phyloP scores from a whole-genome alignment of 2,888 invertebrate species.

The Drosophila paranaensis region DNA sequence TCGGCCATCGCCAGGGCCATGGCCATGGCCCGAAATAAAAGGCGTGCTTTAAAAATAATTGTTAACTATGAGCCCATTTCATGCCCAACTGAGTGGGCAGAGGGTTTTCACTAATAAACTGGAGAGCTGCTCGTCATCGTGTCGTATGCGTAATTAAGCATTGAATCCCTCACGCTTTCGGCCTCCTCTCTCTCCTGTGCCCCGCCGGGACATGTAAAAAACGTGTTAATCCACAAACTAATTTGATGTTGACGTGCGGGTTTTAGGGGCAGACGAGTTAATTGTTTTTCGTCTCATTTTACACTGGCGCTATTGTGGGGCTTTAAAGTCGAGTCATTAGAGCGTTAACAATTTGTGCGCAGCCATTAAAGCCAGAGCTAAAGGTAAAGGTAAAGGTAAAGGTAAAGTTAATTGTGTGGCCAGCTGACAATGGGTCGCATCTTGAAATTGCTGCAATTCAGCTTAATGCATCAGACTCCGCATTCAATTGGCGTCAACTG shows the following conservation, averaged over 20 bases:
- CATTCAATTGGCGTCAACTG: conserved; percentile 28
- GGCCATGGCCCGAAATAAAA: conserved; percentile 40
- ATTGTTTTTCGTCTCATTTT: conserved; percentile 68
- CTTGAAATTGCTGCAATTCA: conserved; percentile 27
- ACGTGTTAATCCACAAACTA: conserved; percentile 74
- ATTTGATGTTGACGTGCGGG: conserved; percentile 65
- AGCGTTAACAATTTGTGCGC: conserved; percentile 50
- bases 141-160: conserved; percentile 68
- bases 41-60: conserved; percentile 48
- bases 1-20: conserved; percentile 26
- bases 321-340: conserved; percentile 59
- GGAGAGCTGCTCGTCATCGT: conserved; percentile 21
- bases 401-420: conserved; percentile 27
- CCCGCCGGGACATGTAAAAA: conserved; percentile 53
- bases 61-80: conserved; percentile 60
- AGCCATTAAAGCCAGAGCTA: conserved; percentile 28
- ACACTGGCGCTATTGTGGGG: conserved; percentile 52
- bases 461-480: conserved; percentile 27
- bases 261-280: conserved; percentile 45
- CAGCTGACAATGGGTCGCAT: conserved; percentile 51
- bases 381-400: conserved; percentile 36
- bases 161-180: not conserved
- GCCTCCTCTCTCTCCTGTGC: not conserved
- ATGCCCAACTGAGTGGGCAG: conserved; percentile 44
- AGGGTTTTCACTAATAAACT: conserved; percentile 11